Percentiles rank a stretch among this genome's conserved stretches.
These are phyloP conservation scores for Temnothorax curvispinosus DNA, from an alignment of 1,140 invertebrate species.

Conservation along the genomic window DNA sequence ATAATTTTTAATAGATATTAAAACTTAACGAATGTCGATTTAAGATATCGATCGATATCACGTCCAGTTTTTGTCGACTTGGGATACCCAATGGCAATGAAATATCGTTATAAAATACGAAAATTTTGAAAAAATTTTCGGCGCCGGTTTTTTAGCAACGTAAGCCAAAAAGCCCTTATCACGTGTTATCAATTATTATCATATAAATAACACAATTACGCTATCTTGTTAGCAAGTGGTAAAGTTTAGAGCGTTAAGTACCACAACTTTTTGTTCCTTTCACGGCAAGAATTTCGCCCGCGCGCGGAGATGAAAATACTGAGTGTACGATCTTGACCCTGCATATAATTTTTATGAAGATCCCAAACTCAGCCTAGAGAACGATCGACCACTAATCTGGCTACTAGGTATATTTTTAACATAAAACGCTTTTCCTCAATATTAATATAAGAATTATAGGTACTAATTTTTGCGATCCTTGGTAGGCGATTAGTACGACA, in stretches of 20 bases:
- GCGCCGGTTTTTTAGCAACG: background rate
- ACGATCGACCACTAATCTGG: constrained; percentile 68
- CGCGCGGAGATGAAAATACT: constrained; percentile 32
- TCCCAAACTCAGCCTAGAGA: constrained; percentile 72
- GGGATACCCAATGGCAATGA: constrained; percentile 10
- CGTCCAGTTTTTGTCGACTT: background rate
- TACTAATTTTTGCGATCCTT: constrained; percentile 82
- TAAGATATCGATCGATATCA: background rate
- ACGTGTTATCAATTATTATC: background rate
- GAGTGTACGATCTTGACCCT: constrained; percentile 50
- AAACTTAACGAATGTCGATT: constrained; percentile 18
- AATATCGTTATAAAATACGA: background rate
- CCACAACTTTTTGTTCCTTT: constrained; percentile 42
- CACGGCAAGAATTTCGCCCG: constrained; percentile 50
- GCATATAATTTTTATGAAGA: constrained; percentile 65
- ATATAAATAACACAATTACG: constrained; percentile 26
- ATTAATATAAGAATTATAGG: constrained; percentile 81
- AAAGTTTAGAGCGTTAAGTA: constrained; percentile 43
- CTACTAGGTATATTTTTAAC: constrained; percentile 76
- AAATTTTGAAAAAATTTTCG: constrained; percentile 13
- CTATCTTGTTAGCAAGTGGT: background rate
- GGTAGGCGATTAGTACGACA: constrained; percentile 81
- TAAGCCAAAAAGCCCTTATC: background rate
- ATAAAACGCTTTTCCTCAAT: constrained; percentile 76
- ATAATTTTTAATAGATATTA: constrained; percentile 28